phyloP scores from a whole-genome alignment of 2,888 invertebrate species.

The Hipparchia semele region DNA sequence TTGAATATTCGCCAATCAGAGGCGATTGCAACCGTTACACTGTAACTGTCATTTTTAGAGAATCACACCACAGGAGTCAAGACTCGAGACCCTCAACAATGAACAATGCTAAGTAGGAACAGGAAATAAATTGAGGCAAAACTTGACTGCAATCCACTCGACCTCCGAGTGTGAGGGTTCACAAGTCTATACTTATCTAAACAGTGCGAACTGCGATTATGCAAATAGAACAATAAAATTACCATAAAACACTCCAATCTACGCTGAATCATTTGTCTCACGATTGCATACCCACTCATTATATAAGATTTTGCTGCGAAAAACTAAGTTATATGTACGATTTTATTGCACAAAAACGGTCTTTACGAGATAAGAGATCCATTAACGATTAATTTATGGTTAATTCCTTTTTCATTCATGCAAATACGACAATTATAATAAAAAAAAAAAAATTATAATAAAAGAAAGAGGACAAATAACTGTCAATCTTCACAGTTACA shows the following conservation, averaged over 20 bases:
- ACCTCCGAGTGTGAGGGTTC: not conserved
- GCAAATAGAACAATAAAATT: constrained; percentile 20
- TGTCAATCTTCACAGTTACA: too few species aligned
- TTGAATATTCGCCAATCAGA: too few species aligned
- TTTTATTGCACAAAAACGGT: constrained; percentile 2
- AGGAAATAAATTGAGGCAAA: not conserved
- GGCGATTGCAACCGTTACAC: too few species aligned
- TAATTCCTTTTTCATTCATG: constrained; percentile 2
- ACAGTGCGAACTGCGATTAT: constrained; percentile 14
- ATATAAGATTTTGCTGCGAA: constrained; percentile 21
- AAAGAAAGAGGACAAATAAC: too few species aligned
- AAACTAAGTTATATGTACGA: constrained; percentile 4
- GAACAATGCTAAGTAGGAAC: not conserved
- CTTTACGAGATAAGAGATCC: not conserved
- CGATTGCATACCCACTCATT: constrained; percentile 15
- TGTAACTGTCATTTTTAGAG: too few species aligned
- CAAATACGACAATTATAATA: too few species aligned
- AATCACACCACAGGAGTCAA: too few species aligned
- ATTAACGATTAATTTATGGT: constrained; percentile 4
- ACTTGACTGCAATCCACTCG: not conserved
- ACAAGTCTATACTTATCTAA: constrained; percentile 10
- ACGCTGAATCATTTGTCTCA: constrained; percentile 22
- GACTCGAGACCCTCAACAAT: too few species aligned
- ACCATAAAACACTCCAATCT: constrained; percentile 28
- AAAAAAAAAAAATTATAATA: too few species aligned